Evolutionary conservation across 1,140 invertebrate species (phyloP).

Genomic region (Drosophila melanogaster): DNA sequence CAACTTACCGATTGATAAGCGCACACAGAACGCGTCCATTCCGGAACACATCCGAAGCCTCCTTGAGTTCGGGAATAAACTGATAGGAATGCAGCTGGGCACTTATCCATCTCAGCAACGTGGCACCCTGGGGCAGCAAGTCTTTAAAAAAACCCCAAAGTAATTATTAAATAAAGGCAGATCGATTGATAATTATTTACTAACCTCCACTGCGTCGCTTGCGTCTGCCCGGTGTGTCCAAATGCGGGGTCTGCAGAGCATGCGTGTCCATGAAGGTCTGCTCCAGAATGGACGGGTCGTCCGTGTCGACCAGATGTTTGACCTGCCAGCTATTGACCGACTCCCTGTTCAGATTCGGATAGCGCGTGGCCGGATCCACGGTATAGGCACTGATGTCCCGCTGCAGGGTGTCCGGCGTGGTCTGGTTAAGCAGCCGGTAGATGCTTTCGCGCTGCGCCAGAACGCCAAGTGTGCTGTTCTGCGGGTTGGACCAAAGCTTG

Average conservation of each 20-base stretch:
- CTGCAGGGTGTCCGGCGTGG: slow-evolving; percentile 97
- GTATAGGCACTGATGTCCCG: slow-evolving; percentile 95
- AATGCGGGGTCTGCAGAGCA: slow-evolving; percentile 58
- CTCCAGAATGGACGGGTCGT: slow-evolving; percentile 87
- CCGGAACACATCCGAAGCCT: slow-evolving; percentile 81
- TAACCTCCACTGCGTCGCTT: slow-evolving; percentile 80
- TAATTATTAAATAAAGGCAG: background rate
- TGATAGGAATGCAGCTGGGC: slow-evolving; percentile 69
- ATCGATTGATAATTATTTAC: background rate
- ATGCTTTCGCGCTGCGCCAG: slow-evolving; percentile 97
- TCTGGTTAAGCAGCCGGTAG: slow-evolving; percentile 95
- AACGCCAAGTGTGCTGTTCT: slow-evolving; percentile 90
- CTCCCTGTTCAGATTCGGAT: slow-evolving; percentile 88
- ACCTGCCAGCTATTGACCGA: slow-evolving; percentile 87
- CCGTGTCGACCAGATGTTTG: slow-evolving; percentile 87
- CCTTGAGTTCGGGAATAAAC: slow-evolving; percentile 70
- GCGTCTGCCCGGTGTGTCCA: slow-evolving; percentile 69
- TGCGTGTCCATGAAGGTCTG: slow-evolving; percentile 85
- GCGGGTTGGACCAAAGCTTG: slow-evolving; percentile 91
- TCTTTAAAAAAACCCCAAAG: slow-evolving; percentile 28
- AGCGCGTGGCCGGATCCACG: slow-evolving; percentile 94
- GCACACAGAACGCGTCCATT: slow-evolving; percentile 80
- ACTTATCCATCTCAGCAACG: slow-evolving; percentile 76
- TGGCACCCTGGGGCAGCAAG: slow-evolving; percentile 62
- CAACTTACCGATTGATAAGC: slow-evolving; percentile 75